Evolutionary conservation across 2,797 vertebrate genomes (phyloP).

Genomic region (Crotalus adamanteus): DNA sequence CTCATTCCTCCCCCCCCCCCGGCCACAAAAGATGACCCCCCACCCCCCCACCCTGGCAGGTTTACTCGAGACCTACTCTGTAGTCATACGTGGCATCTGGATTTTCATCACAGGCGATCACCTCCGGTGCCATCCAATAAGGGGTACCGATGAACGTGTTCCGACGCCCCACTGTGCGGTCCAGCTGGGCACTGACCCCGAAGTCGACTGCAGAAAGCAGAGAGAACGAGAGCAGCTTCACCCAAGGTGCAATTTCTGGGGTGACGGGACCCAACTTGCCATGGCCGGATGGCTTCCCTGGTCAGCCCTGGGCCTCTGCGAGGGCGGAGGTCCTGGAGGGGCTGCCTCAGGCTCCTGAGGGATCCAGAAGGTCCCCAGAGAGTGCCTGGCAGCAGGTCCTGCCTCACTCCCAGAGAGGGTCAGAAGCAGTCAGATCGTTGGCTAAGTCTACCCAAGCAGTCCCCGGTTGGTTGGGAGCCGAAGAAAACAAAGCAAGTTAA

Average conservation of each 20-base stretch:
- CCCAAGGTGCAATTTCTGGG: background rate
- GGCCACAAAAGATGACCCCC: background rate
- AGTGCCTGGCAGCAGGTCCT: too few species aligned
- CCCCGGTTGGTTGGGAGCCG: too few species aligned
- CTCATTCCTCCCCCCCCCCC: background rate
- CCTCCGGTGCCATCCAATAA: conserved; percentile 95
- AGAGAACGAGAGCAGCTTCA: background rate
- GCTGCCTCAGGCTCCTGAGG: background rate
- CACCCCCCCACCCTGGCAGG: too few species aligned
- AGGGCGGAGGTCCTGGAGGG: background rate
- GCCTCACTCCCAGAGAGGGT: too few species aligned
- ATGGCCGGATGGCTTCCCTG: too few species aligned
- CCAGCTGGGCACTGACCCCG: conserved; percentile 91
- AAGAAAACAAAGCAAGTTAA: too few species aligned
- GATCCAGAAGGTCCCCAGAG: too few species aligned
- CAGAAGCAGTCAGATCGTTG: too few species aligned
- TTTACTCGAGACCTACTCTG: conserved; percentile 72
- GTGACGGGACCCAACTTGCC: too few species aligned
- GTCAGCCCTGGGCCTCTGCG: background rate
- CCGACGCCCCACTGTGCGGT: conserved; percentile 88
- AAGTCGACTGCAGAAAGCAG: conserved; percentile 81
- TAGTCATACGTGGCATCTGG: conserved; percentile 94
- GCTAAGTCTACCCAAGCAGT: too few species aligned
- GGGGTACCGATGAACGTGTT: conserved; percentile 95
- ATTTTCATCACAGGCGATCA: conserved; percentile 94